Conservation (phyloP, 2,113 vertebrate species). For the Probosciger aterrimus region DNA sequence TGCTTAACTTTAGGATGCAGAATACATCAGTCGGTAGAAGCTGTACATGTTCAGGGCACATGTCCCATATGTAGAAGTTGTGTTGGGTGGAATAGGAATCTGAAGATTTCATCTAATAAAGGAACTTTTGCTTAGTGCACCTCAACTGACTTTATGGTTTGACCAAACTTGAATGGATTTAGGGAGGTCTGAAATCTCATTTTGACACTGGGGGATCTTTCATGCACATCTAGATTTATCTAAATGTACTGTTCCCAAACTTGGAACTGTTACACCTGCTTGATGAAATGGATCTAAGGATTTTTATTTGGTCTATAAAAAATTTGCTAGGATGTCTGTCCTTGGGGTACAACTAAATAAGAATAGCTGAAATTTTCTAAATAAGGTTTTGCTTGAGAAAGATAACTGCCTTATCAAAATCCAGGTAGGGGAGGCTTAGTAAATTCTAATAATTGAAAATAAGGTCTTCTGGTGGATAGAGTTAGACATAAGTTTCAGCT, state of each 20-base stretch:
- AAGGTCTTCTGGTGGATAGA: background rate
- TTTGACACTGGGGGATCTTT: background rate
- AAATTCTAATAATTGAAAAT: background rate
- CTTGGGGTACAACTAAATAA: background rate
- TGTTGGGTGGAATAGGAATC: background rate
- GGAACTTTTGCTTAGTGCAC: background rate
- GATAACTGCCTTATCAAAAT: background rate
- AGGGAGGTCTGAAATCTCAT: background rate
- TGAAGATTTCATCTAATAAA: background rate
- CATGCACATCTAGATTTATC: background rate
- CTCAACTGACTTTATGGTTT: background rate
- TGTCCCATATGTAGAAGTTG: background rate
- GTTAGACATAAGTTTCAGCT: background rate
- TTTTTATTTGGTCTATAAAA: background rate
- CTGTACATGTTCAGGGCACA: background rate
- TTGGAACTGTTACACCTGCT: background rate
- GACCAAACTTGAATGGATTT: background rate
- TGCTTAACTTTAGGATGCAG: background rate
- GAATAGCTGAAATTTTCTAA: background rate
- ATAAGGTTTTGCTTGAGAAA: background rate
- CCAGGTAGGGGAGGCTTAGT: background rate
- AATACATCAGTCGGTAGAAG: background rate
- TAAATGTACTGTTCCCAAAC: background rate
- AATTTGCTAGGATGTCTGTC: background rate
- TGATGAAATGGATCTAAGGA: background rate